Conservation (phyloP, 2,113 vertebrate species). For the Globicephala melas region DNA sequence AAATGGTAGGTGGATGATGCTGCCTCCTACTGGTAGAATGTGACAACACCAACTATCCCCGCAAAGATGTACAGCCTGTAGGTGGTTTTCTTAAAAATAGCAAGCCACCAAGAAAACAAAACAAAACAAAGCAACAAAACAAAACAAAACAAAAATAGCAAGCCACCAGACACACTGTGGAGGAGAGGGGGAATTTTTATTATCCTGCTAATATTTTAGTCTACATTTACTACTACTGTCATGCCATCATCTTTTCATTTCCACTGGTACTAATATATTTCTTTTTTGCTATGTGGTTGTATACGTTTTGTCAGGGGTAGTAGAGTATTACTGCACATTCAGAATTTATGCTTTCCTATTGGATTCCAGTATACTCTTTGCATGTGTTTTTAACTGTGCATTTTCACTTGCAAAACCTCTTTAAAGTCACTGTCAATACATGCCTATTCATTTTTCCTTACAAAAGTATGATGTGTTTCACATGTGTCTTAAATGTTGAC, state of each 20-base stretch:
- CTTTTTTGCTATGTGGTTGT: not conserved
- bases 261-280: not conserved
- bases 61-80: fast-evolving
- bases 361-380: not conserved
- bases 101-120: not conserved
- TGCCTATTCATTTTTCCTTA: not conserved
- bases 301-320: not conserved
- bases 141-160: not conserved
- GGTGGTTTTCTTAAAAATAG: not conserved
- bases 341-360: not conserved
- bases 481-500: not conserved
- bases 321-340: not conserved
- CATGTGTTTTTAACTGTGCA: not conserved
- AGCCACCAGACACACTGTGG: too few relatives aligned
- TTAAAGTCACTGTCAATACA: not conserved
- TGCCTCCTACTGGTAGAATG: slow-evolving; percentile 21
- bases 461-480: not conserved
- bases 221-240: not conserved
- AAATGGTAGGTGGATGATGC: not conserved
- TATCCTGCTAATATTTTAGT: not conserved
- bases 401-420: not conserved
- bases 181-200: not conserved
- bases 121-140: too few relatives aligned
- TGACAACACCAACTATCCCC: not conserved
- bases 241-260: slow-evolving; percentile 10